Evolutionary conservation across 2,888 invertebrate species (phyloP).

Genomic region (Neoscelio sp.): DNA sequence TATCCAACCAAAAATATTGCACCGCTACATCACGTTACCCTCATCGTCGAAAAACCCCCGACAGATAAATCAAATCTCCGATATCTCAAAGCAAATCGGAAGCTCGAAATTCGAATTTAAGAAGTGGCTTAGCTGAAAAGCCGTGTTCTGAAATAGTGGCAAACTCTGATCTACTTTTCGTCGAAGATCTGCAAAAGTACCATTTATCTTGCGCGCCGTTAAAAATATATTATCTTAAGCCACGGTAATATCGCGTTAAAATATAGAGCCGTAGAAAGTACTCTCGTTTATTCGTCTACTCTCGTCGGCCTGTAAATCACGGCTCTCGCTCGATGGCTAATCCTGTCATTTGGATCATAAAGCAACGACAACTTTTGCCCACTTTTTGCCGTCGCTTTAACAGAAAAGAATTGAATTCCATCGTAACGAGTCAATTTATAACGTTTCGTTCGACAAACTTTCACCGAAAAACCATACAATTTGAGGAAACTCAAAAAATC

Average conservation of each 20-base stretch:
- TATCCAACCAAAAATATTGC: too few relatives aligned
- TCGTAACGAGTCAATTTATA: constrained; percentile 9
- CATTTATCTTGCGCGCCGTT: constrained; percentile 42
- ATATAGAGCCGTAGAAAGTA: constrained; percentile 56
- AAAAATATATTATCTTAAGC: constrained; percentile 60
- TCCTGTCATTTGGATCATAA: constrained; percentile 6
- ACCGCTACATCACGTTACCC: too few relatives aligned
- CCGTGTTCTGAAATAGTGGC: constrained; percentile 35
- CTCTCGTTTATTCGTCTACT: constrained; percentile 48
- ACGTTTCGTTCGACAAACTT: too few relatives aligned
- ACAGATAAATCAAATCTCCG: too few relatives aligned
- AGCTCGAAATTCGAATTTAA: constrained; percentile 26
- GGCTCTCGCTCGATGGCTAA: constrained; percentile 17
- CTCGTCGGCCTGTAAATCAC: constrained; percentile 35
- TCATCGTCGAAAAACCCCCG: too few relatives aligned
- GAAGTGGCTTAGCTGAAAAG: constrained; percentile 31
- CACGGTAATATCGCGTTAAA: constrained; percentile 38
- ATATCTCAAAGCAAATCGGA: neutral
- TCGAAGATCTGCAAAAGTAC: constrained; percentile 11
- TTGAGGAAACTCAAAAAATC: too few relatives aligned
- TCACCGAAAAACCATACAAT: too few relatives aligned
- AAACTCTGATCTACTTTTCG: constrained; percentile 29
- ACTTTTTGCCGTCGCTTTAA: neutral
- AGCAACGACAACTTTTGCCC: constrained; percentile 16
- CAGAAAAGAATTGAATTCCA: neutral